These are phyloP conservation scores for Cabera pusaria DNA, from an alignment of 2,888 invertebrate species.

Conservation along the genomic window DNA sequence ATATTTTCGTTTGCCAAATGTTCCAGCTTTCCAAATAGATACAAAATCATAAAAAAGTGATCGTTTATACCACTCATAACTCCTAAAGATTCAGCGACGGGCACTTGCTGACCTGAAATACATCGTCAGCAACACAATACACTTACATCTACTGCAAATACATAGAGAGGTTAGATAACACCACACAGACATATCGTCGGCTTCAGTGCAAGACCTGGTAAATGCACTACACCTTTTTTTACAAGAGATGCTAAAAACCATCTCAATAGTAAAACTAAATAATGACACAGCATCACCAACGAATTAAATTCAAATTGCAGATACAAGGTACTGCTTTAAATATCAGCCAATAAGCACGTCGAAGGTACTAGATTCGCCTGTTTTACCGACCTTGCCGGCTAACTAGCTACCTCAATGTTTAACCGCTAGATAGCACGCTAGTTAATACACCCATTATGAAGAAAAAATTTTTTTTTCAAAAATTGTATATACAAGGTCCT, in stretches of 20 bases:
- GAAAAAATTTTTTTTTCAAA: background rate
- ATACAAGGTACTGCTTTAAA: too few species aligned
- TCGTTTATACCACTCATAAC: slow-evolving; percentile 70
- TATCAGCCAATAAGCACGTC: too few species aligned
- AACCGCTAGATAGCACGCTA: background rate
- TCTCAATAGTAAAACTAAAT: too few species aligned
- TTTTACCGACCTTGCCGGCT: background rate
- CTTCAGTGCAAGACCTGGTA: too few species aligned
- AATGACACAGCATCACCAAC: too few species aligned
- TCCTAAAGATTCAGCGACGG: slow-evolving; percentile 75
- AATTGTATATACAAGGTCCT: background rate
- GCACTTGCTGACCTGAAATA: slow-evolving; percentile 78
- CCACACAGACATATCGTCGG: too few species aligned
- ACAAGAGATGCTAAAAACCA: too few species aligned
- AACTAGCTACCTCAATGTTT: background rate
- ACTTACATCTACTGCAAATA: slow-evolving; percentile 5
- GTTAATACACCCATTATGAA: background rate
- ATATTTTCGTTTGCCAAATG: too few species aligned
- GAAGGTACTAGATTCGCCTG: background rate
- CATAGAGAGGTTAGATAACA: too few species aligned
- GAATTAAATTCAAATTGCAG: too few species aligned
- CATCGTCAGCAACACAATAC: slow-evolving; percentile 35
- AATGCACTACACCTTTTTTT: too few species aligned
- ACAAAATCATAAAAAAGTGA: slow-evolving; percentile 34
- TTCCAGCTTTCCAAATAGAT: slow-evolving; percentile 63